A percentile compares a stretch with the other conserved stretches of the same genome.
phyloP scores from a whole-genome alignment of 2,888 invertebrate species.

The Pantelozetes paolii region DNA sequence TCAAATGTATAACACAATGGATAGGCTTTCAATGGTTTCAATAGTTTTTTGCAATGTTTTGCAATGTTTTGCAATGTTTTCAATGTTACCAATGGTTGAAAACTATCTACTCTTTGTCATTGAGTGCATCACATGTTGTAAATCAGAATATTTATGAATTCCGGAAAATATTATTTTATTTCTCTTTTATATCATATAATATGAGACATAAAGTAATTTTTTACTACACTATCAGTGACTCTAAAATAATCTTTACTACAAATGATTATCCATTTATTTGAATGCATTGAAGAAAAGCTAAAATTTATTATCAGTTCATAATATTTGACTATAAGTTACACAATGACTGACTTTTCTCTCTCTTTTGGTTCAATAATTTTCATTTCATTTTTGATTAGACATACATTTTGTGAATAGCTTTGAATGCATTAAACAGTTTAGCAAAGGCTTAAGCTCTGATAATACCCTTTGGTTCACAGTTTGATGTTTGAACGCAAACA shows the following conservation, averaged over 20 bases:
- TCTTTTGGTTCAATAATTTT: constrained; percentile 26
- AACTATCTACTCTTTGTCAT: background rate
- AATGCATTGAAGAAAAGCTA: background rate
- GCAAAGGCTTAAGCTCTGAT: constrained; percentile 5
- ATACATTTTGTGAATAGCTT: background rate
- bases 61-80: background rate
- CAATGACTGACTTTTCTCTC: constrained; percentile 22
- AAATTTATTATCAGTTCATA: constrained; percentile 6
- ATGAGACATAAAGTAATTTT: background rate
- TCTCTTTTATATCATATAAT: background rate
- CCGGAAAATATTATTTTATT: constrained; percentile 13
- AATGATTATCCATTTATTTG: constrained; percentile 14
- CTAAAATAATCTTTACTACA: background rate
- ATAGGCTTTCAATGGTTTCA: background rate
- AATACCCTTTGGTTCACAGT: constrained; percentile 18
- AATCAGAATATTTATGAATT: constrained; percentile 34
- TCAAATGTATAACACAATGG: constrained; percentile 12
- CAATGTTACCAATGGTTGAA: background rate
- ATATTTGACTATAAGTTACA: too few species aligned
- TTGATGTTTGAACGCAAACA: background rate
- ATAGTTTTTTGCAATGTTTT: background rate
- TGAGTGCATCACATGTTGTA: constrained; percentile 25
- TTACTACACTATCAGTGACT: background rate
- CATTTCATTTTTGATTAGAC: constrained; percentile 6
- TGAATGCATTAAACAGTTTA: constrained; percentile 11